These are phyloP conservation scores for Eledone cirrhosa DNA, from an alignment of 2,888 invertebrate genomes.

Conservation along the genomic window DNA sequence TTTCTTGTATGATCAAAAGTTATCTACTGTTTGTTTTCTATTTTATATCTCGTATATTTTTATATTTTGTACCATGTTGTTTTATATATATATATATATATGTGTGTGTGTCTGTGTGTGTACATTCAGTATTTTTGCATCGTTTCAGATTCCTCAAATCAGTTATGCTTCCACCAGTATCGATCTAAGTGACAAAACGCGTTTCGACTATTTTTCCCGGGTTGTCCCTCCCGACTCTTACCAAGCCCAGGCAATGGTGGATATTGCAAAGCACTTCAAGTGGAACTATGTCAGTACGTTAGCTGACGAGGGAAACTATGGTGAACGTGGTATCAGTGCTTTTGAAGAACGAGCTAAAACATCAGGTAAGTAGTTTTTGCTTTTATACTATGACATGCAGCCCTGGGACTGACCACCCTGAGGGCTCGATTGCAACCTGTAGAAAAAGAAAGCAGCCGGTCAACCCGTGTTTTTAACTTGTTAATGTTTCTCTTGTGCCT, in stretches of 20 bases:
- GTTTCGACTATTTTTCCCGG: constrained; percentile 78
- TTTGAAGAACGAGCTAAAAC: constrained; percentile 63
- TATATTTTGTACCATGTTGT: no score
- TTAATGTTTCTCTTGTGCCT: no score
- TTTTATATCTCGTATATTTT: no score
- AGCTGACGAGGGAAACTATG: constrained; percentile 81
- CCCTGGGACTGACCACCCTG: not conserved
- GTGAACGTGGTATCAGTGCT: constrained; percentile 73
- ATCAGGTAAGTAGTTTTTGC: constrained; percentile 50
- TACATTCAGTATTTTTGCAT: constrained; percentile 29
- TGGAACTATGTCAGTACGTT: constrained; percentile 83
- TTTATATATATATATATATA: no score
- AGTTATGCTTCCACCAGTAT: constrained; percentile 78
- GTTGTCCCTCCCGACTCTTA: constrained; percentile 69
- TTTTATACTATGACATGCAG: not conserved
- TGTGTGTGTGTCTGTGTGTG: no score
- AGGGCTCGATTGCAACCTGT: not conserved
- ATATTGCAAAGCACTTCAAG: constrained; percentile 75
- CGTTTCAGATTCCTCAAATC: constrained; percentile 77
- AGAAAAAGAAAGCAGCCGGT: not conserved
- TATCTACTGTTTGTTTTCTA: no score
- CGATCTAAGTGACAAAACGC: constrained; percentile 77
- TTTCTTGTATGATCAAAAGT: no score
- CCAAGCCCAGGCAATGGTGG: constrained; percentile 75
- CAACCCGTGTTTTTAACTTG: no score